Percentiles rank a stretch among this genome's conserved stretches.
phyloP scores from a whole-genome alignment of 1,140 invertebrate genomes.

The Periplaneta americana region DNA sequence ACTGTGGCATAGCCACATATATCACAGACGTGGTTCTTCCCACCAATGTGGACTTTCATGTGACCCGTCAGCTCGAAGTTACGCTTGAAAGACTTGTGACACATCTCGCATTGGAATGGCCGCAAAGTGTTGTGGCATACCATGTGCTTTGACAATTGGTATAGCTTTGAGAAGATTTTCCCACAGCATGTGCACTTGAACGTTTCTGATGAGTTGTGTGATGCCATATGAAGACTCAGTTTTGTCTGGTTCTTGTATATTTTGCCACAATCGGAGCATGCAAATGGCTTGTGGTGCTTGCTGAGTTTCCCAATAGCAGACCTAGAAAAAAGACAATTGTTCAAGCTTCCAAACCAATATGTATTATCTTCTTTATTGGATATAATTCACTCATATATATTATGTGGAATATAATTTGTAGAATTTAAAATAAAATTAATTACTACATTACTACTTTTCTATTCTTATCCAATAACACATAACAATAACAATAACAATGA shows the following conservation, averaged over 20 bases:
- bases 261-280: slow-evolving; percentile 29
- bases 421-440: too few species aligned
- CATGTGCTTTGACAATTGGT: slow-evolving; percentile 5
- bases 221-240: slow-evolving; percentile 35
- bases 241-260: slow-evolving; percentile 39
- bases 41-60: slow-evolving; percentile 32
- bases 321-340: not conserved
- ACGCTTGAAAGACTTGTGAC: slow-evolving; percentile 42
- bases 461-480: too few species aligned
- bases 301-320: not conserved
- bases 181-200: not conserved
- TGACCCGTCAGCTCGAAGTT: slow-evolving; percentile 39
- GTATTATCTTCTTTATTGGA: too few species aligned
- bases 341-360: too few species aligned
- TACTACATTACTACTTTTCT: too few species aligned
- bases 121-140: slow-evolving; percentile 34
- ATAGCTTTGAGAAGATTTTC: not conserved
- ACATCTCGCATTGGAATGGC: slow-evolving; percentile 43
- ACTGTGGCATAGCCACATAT: slow-evolving; percentile 37
- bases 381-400: too few species aligned
- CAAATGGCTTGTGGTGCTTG: slow-evolving; percentile 44
- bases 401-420: too few species aligned
- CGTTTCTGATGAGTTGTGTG: slow-evolving; percentile 31
- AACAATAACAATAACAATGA: too few species aligned
- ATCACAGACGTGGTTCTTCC: slow-evolving; percentile 36